Percentiles rank a stretch among this genome's conserved stretches.
These are phyloP conservation scores for Heteropelma amictum DNA, from an alignment of 2,888 invertebrate genomes.

Conservation along the genomic window DNA sequence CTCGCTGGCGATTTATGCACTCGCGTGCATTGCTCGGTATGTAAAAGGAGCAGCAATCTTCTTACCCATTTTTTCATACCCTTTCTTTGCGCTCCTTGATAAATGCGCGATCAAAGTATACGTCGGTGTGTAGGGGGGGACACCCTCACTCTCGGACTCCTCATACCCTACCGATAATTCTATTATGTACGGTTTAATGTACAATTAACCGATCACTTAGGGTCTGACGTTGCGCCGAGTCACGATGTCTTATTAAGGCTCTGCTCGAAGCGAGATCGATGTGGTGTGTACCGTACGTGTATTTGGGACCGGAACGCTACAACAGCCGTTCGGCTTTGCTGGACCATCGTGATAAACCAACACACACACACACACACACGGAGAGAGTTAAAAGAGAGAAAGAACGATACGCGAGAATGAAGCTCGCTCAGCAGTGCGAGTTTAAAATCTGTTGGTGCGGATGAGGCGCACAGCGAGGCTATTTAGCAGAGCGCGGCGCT, in stretches of 20 bases:
- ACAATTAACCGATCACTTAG: conserved; percentile 78
- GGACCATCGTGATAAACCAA: conserved; percentile 44
- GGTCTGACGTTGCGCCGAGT: conserved; percentile 75
- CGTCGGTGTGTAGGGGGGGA: conserved; percentile 34
- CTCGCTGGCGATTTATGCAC: conserved; percentile 24
- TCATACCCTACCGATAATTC: conserved; percentile 71
- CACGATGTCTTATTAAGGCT: conserved; percentile 77
- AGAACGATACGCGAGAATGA: conserved; percentile 10
- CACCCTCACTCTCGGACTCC: conserved; percentile 24
- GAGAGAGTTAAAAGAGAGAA: conserved; percentile 19
- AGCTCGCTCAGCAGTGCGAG: conserved; percentile 20
- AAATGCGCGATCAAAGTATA: conserved; percentile 4
- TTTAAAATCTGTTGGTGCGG: conserved; percentile 43
- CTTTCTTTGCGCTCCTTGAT: not conserved
- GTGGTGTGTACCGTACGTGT: too few species aligned
- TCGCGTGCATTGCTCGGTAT: conserved; percentile 17
- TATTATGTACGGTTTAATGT: conserved; percentile 77
- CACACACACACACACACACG: conserved; percentile 15
- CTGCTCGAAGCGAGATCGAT: conserved; percentile 61
- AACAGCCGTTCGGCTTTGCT: conserved; percentile 51
- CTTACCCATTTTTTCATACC: not conserved
- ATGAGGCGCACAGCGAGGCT: conserved; percentile 36
- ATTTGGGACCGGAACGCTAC: conserved; percentile 36
- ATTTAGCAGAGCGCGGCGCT: conserved; percentile 47
- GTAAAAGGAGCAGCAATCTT: too few species aligned